These are phyloP conservation scores for Piaya cayana DNA, from an alignment of 2,113 vertebrate genomes.

Conservation along the genomic window DNA sequence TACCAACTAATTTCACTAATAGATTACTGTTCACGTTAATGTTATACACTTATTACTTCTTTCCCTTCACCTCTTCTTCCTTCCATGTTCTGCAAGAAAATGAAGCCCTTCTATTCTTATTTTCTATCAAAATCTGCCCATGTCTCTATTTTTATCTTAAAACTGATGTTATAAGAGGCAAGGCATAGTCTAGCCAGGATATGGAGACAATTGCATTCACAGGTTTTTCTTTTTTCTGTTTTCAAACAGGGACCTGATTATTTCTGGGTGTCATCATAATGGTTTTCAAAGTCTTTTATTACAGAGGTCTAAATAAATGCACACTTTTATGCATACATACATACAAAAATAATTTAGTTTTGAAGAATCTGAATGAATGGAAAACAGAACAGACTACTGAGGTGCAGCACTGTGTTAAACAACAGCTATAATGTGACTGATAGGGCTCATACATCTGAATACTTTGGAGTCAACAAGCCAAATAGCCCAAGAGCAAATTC, in stretches of 20 bases:
- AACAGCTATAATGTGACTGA: not conserved
- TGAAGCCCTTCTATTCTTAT: not conserved
- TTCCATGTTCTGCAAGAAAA: not conserved
- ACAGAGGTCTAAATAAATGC: not conserved
- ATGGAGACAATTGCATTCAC: not conserved
- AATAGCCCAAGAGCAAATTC: not conserved
- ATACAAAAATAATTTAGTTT: not conserved
- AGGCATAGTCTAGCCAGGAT: not conserved
- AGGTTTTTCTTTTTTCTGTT: not conserved
- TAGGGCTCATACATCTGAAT: not conserved
- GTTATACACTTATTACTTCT: not conserved
- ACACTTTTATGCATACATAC: too few species aligned
- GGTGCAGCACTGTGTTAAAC: not conserved
- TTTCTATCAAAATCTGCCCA: not conserved
- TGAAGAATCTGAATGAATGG: not conserved
- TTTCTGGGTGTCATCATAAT: not conserved
- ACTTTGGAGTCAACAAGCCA: not conserved
- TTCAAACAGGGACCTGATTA: not conserved
- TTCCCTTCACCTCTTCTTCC: not conserved
- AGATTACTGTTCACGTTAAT: not conserved
- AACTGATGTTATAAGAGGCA: not conserved
- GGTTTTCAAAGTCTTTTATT: not conserved
- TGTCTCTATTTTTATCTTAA: not conserved
- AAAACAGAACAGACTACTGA: not conserved
- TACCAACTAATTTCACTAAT: not conserved